Conservation (phyloP, 1,140 invertebrate species). For the Cotesia chilonis region DNA sequence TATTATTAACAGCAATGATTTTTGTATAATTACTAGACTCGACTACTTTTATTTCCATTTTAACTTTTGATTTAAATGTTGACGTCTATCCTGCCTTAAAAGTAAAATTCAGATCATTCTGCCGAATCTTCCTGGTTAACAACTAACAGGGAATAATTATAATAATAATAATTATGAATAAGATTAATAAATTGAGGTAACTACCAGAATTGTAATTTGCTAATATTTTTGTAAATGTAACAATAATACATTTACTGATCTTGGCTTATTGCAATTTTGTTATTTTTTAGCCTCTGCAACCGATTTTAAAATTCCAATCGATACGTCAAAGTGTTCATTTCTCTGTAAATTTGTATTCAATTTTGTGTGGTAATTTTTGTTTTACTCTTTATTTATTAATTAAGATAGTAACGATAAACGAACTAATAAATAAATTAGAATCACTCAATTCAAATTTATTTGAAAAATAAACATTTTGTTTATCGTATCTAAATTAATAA, state of each 20-base stretch:
- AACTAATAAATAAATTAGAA: not conserved
- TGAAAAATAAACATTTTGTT: slow-evolving; percentile 49
- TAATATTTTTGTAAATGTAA: slow-evolving; percentile 39
- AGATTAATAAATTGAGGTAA: slow-evolving; percentile 45
- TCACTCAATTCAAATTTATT: slow-evolving; percentile 34
- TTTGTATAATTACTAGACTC: no score
- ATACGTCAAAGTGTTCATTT: slow-evolving; percentile 36
- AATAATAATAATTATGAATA: slow-evolving; percentile 28
- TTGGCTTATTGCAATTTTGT: slow-evolving; percentile 61
- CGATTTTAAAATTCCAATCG: slow-evolving; percentile 59
- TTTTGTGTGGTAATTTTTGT: slow-evolving; percentile 12
- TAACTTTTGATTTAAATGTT: slow-evolving; percentile 65
- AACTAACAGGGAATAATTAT: slow-evolving; percentile 46
- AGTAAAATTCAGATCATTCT: slow-evolving; percentile 44
- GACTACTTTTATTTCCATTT: slow-evolving; percentile 63
- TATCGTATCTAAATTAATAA: slow-evolving; percentile 53
- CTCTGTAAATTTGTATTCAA: slow-evolving; percentile 14
- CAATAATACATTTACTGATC: slow-evolving; percentile 46
- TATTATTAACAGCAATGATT: slow-evolving; percentile 22
- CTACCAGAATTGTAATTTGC: slow-evolving; percentile 61
- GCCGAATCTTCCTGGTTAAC: slow-evolving; percentile 51
- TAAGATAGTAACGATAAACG: not conserved
- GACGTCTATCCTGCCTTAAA: slow-evolving; percentile 52
- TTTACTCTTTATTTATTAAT: not conserved
- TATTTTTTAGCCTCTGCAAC: slow-evolving; percentile 57